Evolutionary conservation across 2,113 vertebrate genomes (phyloP).

Genomic region (Eulemur rufifrons): DNA sequence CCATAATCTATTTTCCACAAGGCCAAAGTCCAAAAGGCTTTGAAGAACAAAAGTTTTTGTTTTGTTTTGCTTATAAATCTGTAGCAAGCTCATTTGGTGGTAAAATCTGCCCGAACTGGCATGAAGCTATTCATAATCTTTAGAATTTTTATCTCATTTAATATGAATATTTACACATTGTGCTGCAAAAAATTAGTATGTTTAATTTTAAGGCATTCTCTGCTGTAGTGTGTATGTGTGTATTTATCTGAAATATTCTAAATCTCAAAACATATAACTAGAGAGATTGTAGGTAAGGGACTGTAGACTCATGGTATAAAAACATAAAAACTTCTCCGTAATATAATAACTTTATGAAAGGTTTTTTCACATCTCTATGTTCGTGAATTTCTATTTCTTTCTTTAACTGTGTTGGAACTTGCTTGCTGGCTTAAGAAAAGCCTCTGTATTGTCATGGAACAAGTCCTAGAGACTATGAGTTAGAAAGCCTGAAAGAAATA

Average conservation of each 20-base stretch:
- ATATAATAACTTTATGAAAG: slow-evolving; percentile 18
- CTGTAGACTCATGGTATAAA: background rate
- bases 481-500: background rate
- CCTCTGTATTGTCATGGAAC: background rate
- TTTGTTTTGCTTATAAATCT: slow-evolving; percentile 9
- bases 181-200: background rate
- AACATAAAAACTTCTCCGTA: background rate
- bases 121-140: background rate
- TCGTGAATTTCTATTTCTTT: background rate
- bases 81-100: background rate
- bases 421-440: background rate
- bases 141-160: background rate
- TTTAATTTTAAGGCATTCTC: slow-evolving; percentile 12
- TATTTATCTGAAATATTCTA: slow-evolving; percentile 37
- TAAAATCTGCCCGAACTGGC: background rate
- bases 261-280: slow-evolving; percentile 19
- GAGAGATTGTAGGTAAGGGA: background rate
- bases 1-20: background rate
- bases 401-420: background rate
- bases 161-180: background rate
- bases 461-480: background rate
- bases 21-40: background rate
- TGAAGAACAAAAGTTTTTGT: background rate
- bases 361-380: background rate
- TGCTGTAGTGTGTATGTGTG: background rate